A percentile compares a stretch with the other conserved stretches of the same genome.
phyloP scores from a whole-genome alignment of 2,888 invertebrate species.

The Alviniconcha strummeri region DNA sequence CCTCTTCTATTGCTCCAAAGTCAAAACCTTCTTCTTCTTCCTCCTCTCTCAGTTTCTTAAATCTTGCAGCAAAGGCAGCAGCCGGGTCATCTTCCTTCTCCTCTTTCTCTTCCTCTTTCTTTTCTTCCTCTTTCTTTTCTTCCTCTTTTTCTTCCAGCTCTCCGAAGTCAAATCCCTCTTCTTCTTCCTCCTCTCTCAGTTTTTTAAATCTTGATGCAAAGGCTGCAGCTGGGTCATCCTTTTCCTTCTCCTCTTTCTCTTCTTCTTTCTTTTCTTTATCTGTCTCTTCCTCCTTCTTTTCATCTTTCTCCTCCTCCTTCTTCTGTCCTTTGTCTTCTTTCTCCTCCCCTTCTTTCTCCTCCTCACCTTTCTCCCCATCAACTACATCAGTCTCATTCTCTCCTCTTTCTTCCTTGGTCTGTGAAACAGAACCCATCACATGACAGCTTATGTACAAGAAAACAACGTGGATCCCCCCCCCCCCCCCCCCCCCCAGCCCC shows the following conservation, averaged over 20 bases:
- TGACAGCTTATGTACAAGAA: neutral
- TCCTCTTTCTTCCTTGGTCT: slow-evolving; percentile 27
- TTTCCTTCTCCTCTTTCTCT: slow-evolving; percentile 25
- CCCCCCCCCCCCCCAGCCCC: too few species aligned
- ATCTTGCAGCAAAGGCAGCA: slow-evolving; percentile 28
- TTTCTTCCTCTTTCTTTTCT: slow-evolving; percentile 26
- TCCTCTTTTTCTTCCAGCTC: slow-evolving; percentile 5
- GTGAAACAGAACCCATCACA: slow-evolving; percentile 5
- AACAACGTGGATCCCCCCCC: too few species aligned
- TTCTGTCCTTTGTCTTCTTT: slow-evolving; percentile 2
- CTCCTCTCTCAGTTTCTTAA: slow-evolving; percentile 34
- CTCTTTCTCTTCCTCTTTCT: slow-evolving; percentile 22
- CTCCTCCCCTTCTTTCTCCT: slow-evolving; percentile 1
- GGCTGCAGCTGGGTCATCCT: slow-evolving; percentile 18
- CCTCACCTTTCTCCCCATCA: slow-evolving; percentile 25
- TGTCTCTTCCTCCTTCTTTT: slow-evolving; percentile 31
- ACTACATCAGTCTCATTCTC: slow-evolving; percentile 11
- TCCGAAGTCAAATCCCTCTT: slow-evolving; percentile 30
- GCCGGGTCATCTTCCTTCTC: slow-evolving; percentile 22
- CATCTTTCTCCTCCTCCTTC: slow-evolving; percentile 8
- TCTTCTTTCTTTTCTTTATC: slow-evolving; percentile 8
- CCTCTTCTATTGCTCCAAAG: slow-evolving; percentile 16
- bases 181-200: slow-evolving; percentile 36
- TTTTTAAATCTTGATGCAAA: neutral
- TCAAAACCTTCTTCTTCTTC: slow-evolving; percentile 34